phyloP scores from a whole-genome alignment of 1,140 invertebrate genomes.

The Camponotus vicinus region DNA sequence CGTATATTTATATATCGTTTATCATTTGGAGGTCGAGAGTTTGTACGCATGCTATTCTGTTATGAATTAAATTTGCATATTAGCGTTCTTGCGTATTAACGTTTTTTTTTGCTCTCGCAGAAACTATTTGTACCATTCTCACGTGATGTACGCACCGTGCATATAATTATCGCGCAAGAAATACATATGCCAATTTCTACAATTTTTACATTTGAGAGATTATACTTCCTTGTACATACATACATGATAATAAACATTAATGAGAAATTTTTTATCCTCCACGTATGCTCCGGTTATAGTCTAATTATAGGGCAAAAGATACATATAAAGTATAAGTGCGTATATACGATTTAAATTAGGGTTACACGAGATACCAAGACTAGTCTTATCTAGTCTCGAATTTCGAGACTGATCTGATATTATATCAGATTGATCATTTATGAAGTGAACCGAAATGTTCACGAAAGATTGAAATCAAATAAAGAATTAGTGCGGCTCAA shows the following conservation, averaged over 20 bases:
- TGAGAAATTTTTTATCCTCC: not conserved
- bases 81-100: not conserved
- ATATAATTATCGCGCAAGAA: not conserved
- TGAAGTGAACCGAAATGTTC: no score
- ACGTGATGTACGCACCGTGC: not conserved
- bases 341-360: not conserved
- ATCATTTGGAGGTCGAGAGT: slow-evolving; percentile 16
- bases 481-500: no score
- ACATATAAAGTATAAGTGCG: not conserved
- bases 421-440: no score
- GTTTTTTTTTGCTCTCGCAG: not conserved
- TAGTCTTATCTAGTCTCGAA: no score
- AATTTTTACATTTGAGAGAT: not conserved
- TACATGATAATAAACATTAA: not conserved
- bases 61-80: slow-evolving; percentile 24
- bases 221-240: not conserved
- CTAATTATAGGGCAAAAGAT: not conserved
- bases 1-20: slow-evolving; percentile 11
- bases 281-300: not conserved
- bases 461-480: no score
- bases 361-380: no score
- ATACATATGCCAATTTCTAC: not conserved
- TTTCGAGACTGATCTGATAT: no score
- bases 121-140: not conserved
- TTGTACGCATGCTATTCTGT: slow-evolving; percentile 14